Base-by-base conservation (phyloP, 2,797 vertebrate species). In the Lithobates pipiens region DNA sequence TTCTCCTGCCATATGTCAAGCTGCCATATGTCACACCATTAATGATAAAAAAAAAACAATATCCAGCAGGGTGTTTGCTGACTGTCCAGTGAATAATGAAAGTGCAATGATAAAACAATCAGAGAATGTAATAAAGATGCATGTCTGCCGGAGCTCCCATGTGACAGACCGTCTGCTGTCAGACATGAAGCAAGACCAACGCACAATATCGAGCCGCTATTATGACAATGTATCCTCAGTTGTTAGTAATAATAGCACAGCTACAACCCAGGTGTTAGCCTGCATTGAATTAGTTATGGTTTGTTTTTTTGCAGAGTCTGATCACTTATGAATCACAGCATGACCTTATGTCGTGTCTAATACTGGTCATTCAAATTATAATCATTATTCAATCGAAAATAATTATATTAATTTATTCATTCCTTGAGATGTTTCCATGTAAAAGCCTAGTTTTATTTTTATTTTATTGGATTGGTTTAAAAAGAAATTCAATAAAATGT, bases 21-120 rank as follows among this genome's bases (percentile, higher is more conserved):
- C 77, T 25, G 10, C 78, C 78, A 50, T 50, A 50, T 85, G 77
- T 85, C 77, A 85, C 61, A 85, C 16, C 54, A 61, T 44, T 71
- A 84, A 42, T 84, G 46, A 70, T 77, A 70, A 77, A 74, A 61
- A 77, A 77, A 61, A 61, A 61, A 61, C 54, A 61, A 61, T 61
- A 46, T 57, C 50, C 74, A 61, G 39, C 42, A 65, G 61, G 71
- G 25, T 34, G 39, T 29, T 34, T 83, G 61, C 81, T 27, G 72
- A 68, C 61, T 69, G 73, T 44, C 73, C 73, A 15, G 63, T 36
- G 63, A 83, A 83, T 69, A 76, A 83, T 54, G 39, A 69, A 69
- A 76, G 11, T 36, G 32, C 29, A 71, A 54, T 71, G 68, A 57
- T 71, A 80, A 80, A 80, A 57, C 67, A 71, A 80, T 80, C 39